phyloP scores from a whole-genome alignment of 2,888 invertebrate genomes.

The Mythimna loreyi region DNA sequence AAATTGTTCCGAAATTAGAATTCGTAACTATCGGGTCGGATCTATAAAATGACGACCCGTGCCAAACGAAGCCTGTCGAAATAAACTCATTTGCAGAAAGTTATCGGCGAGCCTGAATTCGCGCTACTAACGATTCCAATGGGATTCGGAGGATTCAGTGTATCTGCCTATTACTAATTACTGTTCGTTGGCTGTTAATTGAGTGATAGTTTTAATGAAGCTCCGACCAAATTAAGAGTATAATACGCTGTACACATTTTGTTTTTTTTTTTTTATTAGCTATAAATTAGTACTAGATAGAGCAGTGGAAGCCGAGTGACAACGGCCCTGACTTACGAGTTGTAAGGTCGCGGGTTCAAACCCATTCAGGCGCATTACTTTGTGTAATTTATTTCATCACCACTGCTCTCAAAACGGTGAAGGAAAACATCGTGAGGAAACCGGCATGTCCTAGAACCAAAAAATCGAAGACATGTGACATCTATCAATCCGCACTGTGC shows the following conservation, averaged over 20 bases:
- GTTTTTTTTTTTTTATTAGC: too few species aligned
- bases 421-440: too few species aligned
- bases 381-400: too few species aligned
- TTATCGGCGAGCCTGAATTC: conserved; percentile 21
- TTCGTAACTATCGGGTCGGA: conserved; percentile 29
- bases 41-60: conserved; percentile 34
- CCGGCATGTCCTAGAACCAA: too few species aligned
- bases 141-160: conserved; percentile 22
- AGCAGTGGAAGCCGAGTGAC: too few species aligned
- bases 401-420: too few species aligned
- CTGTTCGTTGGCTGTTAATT: conserved; percentile 3
- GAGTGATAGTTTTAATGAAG: background rate
- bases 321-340: too few species aligned
- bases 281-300: too few species aligned
- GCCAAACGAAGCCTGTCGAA: conserved; percentile 32
- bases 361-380: too few species aligned
- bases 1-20: conserved; percentile 44
- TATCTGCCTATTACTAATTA: conserved; percentile 12
- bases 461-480: too few species aligned
- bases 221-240: background rate
- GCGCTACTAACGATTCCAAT: conserved; percentile 22
- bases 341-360: too few species aligned
- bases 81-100: conserved; percentile 53
- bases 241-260: background rate
- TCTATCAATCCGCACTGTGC: too few species aligned